Percentiles rank a stretch among this genome's conserved stretches.
Conservation (phyloP, 2,888 invertebrate genomes). For the Phengaris alcon region DNA sequence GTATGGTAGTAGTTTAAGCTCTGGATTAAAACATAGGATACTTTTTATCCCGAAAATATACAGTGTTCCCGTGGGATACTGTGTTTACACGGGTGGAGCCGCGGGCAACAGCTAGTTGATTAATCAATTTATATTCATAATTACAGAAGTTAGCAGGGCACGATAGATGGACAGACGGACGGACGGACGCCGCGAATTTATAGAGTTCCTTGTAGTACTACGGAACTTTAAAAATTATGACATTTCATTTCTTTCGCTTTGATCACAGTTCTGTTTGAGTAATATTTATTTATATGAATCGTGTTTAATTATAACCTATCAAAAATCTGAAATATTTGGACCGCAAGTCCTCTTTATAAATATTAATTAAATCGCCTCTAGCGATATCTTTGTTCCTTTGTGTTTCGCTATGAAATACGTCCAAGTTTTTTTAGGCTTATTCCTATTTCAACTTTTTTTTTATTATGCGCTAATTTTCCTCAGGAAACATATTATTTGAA, state of each 20-base stretch:
- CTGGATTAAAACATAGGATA: too few relatives aligned
- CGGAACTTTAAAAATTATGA: neutral
- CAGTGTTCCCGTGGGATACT: too few relatives aligned
- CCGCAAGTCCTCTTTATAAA: slow-evolving; percentile 19
- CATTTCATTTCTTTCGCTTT: neutral
- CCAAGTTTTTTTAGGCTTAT: slow-evolving; percentile 7
- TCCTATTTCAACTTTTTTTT: slow-evolving; percentile 12
- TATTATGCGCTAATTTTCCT: neutral
- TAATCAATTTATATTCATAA: too few relatives aligned
- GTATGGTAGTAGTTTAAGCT: too few relatives aligned
- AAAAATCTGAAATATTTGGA: slow-evolving; percentile 12
- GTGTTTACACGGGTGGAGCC: too few relatives aligned
- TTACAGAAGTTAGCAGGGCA: too few relatives aligned
- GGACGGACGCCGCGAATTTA: too few relatives aligned
- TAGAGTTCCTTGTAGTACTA: too few relatives aligned
- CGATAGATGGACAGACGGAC: too few relatives aligned
- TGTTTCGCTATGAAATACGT: slow-evolving; percentile 4
- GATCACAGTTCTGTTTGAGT: neutral
- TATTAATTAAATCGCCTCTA: slow-evolving; percentile 18
- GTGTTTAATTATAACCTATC: neutral
- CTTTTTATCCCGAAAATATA: too few relatives aligned
- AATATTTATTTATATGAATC: neutral
- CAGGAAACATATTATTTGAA: neutral
- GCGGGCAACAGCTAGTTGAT: too few relatives aligned
- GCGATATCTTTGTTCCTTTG: slow-evolving; percentile 15